Base-by-base conservation (phyloP, 2,888 invertebrate species). In the Strigamia transsilvanica region DNA sequence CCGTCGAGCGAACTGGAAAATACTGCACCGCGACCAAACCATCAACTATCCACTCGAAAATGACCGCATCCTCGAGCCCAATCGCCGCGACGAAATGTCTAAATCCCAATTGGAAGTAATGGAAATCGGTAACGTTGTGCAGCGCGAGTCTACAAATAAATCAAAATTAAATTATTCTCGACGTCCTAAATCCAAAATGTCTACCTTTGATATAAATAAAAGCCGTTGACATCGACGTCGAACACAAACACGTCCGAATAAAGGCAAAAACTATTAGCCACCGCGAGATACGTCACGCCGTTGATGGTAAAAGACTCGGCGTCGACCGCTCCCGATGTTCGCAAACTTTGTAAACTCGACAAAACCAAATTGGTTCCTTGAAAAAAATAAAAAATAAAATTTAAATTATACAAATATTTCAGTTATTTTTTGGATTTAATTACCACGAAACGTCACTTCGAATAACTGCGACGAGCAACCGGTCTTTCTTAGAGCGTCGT, bases 31-130 rank as follows among this genome's bases (percentile, higher is more conserved):
- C 10, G 9, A 81, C 18, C n/a, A 81, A 66, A 9, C 15, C 2
- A 27, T 81, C 81, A 12, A 56, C 66, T 5, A 15, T 41, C 81
- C 81, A 81, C 13, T 56, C 81, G 18, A 61, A 81, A 10, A 81
- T 81, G 2, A 66, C 23, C 10, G 81, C 81, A 13, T 12, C 12
- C n/a, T 56, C 34, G 9, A 34, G 15, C 1, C 81, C 81, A 81
- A 81, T 81, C 1, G 61, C 61, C 51, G 81, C 81, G 12, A 81
- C 15, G 18, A 32, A 81, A 18, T 81, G 66, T 21, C 66, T 18
- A 41, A 66, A 81, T 32, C 81, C 81, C n/a, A 81, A 13, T 15
- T 15, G 61, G 42, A 81, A 81, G 21, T 61, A 81, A n/a, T 56
- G 61, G 21, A 81, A 81, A 34, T 66, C n/a, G 1, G 32, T 81